Evolutionary conservation across 1,140 invertebrate species (phyloP).

Genomic region (Nephotettix cincticeps): DNA sequence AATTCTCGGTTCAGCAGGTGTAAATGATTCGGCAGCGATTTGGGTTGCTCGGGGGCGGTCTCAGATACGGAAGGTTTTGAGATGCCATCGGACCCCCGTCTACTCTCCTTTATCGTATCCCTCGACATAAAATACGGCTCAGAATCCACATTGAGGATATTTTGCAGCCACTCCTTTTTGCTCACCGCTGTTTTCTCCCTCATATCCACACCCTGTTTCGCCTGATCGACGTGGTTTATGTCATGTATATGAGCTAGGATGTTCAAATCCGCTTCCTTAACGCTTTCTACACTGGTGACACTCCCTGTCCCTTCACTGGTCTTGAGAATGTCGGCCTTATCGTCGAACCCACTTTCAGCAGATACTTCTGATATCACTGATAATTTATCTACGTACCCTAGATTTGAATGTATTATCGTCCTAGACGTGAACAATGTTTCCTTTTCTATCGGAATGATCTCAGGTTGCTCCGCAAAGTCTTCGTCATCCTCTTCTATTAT

Average conservation of each 20-base stretch:
- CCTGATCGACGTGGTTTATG: conserved; percentile 1
- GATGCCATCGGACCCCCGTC: not conserved
- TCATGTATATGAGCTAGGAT: conserved; percentile 12
- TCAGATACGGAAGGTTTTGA: not conserved
- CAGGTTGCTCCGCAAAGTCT: no score
- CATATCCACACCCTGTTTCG: not conserved
- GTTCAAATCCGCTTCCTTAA: not conserved
- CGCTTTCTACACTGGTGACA: not conserved
- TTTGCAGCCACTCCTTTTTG: conserved; percentile 15
- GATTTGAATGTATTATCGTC: not conserved
- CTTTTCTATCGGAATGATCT: not conserved
- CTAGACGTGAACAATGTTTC: not conserved
- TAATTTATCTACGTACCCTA: conserved; percentile 2
- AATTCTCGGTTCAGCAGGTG: conserved; percentile 2
- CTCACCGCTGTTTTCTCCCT: not conserved
- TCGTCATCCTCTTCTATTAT: not conserved
- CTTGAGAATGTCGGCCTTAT: not conserved
- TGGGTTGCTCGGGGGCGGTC: not conserved
- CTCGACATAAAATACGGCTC: not conserved
- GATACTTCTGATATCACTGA: conserved; percentile 17
- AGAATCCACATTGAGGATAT: conserved; percentile 5
- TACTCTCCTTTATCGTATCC: not conserved
- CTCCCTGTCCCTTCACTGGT: not conserved
- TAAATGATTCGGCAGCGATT: conserved; percentile 5
- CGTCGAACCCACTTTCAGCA: not conserved